Evolutionary conservation across 2,888 invertebrate genomes (phyloP).

Genomic region (Diplazon laetatorius): DNA sequence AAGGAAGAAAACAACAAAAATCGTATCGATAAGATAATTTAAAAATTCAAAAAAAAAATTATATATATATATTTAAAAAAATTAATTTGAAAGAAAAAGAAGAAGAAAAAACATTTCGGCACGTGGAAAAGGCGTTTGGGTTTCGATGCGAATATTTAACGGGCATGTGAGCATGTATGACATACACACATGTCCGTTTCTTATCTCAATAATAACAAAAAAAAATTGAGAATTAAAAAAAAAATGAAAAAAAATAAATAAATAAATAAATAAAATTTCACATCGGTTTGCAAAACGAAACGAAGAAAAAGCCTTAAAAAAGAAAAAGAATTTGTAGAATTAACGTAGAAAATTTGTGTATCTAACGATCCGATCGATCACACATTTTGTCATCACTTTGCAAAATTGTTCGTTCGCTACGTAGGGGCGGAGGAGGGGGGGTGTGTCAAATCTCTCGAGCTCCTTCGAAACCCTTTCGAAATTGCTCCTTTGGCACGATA

Average conservation of each 20-base stretch:
- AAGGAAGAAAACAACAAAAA: too few species aligned
- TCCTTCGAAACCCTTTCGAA: conserved; percentile 25
- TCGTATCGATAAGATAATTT: too few species aligned
- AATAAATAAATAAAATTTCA: too few species aligned
- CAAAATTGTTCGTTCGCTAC: conserved; percentile 22
- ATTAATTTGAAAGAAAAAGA: conserved; percentile 11
- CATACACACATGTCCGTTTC: background rate
- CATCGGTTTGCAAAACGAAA: conserved; percentile 33
- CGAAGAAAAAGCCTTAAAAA: conserved; percentile 28
- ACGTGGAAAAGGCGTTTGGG: conserved; percentile 22
- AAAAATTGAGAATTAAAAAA: too few species aligned
- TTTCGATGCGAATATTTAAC: conserved; percentile 13
- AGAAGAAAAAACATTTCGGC: conserved; percentile 15
- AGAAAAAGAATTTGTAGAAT: conserved; percentile 14
- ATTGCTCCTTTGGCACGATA: conserved; percentile 59
- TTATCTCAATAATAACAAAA: conserved; percentile 22
- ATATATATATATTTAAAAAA: too few species aligned
- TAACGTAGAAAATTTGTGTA: conserved; percentile 6
- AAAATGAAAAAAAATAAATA: too few species aligned
- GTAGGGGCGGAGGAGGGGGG: background rate
- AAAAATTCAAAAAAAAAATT: conserved; percentile 42
- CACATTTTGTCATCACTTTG: background rate
- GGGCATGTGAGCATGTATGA: background rate
- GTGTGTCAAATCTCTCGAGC: conserved; percentile 5
- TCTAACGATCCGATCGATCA: conserved; percentile 18